Evolutionary conservation across 1,140 invertebrate species (phyloP), one percentile per base, ranked within the genome.

Genomic region (Manduca sexta): DNA sequence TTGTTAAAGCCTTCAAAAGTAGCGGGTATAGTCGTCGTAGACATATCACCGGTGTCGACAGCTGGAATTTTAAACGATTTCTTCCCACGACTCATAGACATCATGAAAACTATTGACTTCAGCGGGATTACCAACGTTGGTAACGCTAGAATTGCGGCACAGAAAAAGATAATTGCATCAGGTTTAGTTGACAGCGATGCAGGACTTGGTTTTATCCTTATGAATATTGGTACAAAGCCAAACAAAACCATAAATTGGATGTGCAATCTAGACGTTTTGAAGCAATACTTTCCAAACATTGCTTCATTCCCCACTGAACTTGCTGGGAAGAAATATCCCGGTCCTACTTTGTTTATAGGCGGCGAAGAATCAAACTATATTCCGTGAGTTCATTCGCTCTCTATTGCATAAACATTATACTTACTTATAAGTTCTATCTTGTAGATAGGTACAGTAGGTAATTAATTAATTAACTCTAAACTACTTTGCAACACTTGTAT

Each of bases 1-100:
- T 58, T 55, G 53, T 81, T 88, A 50, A 74, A 94, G 92, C 93
- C 95, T 15, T 74, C 91, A 29, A 59, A 92, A 21, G 88, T 97
- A 0, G 89, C 93, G n/a, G 92, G 91, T 55, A 76, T 97, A 18
- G 87, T 97, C 15, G 89, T 96, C 5, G 91, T 94, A 13, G 96
- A 98, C 71, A 92, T 97, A 55, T 93, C 93, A 2, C 95, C 95
- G 0, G 64, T 92, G 0, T 86, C 86, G 41, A 81, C 82, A 0
- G 87, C 89, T 44, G 81, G 87, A n/a, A 78, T 83, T 64, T 78
- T 91, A 2, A 58, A 79, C 33, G 64, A 66, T 7, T 67, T 81
- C n/a, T 89, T 93, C 69, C 75, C 74, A 1, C 70, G 79, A 33
- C 83, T 92, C 45, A 86, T 92, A 35, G 73, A 88, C 2, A 72